Base-by-base conservation (phyloP, 2,113 vertebrate genomes). In the Entelurus aequoreus region DNA sequence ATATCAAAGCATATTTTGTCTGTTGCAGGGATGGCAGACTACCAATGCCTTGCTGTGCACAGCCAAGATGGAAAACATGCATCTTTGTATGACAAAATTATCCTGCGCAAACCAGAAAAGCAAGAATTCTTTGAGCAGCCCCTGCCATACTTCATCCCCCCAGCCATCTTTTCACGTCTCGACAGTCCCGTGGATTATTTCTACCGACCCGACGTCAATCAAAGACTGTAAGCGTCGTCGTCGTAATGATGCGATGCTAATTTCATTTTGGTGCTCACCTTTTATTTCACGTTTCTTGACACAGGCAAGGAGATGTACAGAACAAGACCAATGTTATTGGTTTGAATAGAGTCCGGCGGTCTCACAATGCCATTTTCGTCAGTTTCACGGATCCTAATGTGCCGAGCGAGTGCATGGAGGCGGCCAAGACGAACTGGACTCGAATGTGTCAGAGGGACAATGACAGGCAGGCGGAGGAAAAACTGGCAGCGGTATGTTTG, bases 331-430 rank as follows among this genome's bases (percentile, higher is more conserved):
- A 94, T 71, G 79, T 95, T 3, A 96, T 98, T 0, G 93, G 95
- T 36, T 78, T 92, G 74, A 95, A 93, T 83, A 89, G 97, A 2
- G 91, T 92, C 28, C 91, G 95, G 0, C 91, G 95, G 35, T 93
- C 94, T 0, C 93, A 99, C 88, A 99, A 98, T 0, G 94, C 95
- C 42, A 92, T 98, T 67, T 99, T 98, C 66, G 88, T 98, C 63
- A 94, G 85, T 81, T 98, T 94, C 16, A 83, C 84, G 4, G 97
- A 96, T 0, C 69, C 88, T 0, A 83, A 79, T 11, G 79, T 93
- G 5, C 97, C 97, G 0, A 6, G 44, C 0, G 88, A 91, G 69
- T 90, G 93, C 0, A 72, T 96, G 35, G 93, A 94, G 77, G 93
- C 93, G 0, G 97, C 97, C 0, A 88, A 75, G 4, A 72, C 81